Evolutionary conservation across 1,140 invertebrate genomes (phyloP), one percentile per base, ranked within the genome.

Genomic region (Subanguina moxae): DNA sequence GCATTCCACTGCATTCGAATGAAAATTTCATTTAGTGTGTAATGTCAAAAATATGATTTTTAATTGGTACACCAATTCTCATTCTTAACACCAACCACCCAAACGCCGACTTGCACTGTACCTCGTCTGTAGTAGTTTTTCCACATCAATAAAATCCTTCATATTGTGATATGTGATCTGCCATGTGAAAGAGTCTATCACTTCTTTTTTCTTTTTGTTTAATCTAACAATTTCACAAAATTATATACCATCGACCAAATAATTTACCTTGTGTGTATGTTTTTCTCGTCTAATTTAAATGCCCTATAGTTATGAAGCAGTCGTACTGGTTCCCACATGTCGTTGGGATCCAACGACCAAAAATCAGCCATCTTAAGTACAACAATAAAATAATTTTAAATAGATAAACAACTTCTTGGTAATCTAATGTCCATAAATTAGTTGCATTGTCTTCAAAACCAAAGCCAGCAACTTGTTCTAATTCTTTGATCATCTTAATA

Each of bases 181-280:
- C 72, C 76, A 80, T 57, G 65, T 72, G 67, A 80, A 80, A n/a
- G 75, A 68, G 43, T 76, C 76, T 32, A 80, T 80, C 13, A 74
- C 57, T 48, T 76, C 71, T 62, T 76, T 66, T 9, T 72, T 71
- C 23, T 67, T 56, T 17, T 64, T 66, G n/a, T 78, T 64, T 15
- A 17, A 64, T 27, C 76, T 78, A 45, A 71, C 74, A 74, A 11
- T 11, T 11, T 13, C 52, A 28, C 25, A 21, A 61, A 64, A 62
- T n/a, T n/a, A n/a, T n/a, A n/a, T n/a, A n/a, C n/a, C n/a, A n/a
- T n/a, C n/a, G n/a, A n/a, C n/a, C n/a, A 56, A 45, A 45, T n/a
- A 43, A 69, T 67, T 58, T 66, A 76, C 73, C 23, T 65, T 23
- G 70, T 74, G 21, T 65, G 70, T 27, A 80, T 76, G 43, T 63